phyloP scores from a whole-genome alignment of 2,888 invertebrate species.

The Stomorhina lunata region DNA sequence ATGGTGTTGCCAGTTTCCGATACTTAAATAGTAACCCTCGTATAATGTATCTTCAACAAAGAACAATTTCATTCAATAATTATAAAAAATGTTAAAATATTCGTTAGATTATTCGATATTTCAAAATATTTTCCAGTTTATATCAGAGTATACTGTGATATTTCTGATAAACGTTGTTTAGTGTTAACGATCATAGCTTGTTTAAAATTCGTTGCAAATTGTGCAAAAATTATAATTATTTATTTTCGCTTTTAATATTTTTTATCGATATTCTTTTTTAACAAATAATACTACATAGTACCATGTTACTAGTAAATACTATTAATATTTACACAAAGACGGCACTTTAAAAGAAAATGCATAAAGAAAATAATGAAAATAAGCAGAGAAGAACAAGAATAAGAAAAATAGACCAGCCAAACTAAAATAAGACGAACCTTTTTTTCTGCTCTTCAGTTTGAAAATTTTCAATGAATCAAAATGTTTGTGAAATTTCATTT shows the following conservation, averaged over 20 bases:
- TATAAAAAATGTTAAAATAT: no score
- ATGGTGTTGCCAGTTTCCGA: no score
- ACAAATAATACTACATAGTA: slow-evolving; percentile 1
- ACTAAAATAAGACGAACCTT: slow-evolving; percentile 8
- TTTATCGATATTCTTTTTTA: slow-evolving; percentile 38
- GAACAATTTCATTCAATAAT: no score
- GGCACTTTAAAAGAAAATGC: not conserved
- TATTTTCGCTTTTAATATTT: not conserved
- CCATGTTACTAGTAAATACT: no score
- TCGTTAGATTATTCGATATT: no score
- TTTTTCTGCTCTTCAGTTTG: slow-evolving; percentile 16
- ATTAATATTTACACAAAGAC: no score
- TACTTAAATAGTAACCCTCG: no score
- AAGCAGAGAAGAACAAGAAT: not conserved
- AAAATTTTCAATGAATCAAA: slow-evolving; percentile 22
- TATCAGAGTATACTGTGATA: no score
- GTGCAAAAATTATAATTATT: not conserved
- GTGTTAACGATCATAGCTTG: not conserved
- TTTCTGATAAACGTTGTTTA: no score
- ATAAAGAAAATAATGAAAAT: not conserved
- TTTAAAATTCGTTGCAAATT: slow-evolving; percentile 10
- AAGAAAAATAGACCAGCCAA: not conserved
- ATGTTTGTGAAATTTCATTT: slow-evolving; percentile 10
- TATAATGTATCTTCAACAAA: no score
- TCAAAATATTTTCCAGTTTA: no score